Conservation (phyloP, 2,888 invertebrate species). For the Anorthoa munda region DNA sequence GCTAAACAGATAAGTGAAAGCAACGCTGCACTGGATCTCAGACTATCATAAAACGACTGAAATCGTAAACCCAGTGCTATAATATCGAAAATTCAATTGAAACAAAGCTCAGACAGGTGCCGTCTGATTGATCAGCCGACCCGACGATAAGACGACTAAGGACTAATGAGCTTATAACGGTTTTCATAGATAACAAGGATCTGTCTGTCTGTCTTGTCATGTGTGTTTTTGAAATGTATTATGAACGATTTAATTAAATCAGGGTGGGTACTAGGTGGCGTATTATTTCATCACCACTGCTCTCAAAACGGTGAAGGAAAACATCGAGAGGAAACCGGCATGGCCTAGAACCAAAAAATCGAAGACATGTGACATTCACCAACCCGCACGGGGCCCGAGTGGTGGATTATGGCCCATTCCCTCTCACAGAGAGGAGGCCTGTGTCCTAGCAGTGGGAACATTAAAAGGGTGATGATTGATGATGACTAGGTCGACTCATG, state of each 20-base stretch:
- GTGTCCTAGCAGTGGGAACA: no score
- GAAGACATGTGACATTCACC: no score
- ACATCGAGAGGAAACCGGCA: no score
- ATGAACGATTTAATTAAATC: background rate
- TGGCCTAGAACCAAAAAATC: no score
- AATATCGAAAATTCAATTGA: conserved; percentile 74
- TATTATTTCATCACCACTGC: no score
- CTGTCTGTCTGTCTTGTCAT: conserved; percentile 7
- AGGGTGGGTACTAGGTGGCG: no score
- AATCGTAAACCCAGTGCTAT: conserved; percentile 45
- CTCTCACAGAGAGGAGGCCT: no score
- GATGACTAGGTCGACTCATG: no score
- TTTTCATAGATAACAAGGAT: conserved; percentile 24
- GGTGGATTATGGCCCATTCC: no score
- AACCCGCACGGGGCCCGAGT: no score
- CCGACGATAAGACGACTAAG: conserved; percentile 52
- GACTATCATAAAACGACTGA: conserved; percentile 34
- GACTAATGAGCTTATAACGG: conserved; percentile 66
- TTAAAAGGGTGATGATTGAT: no score
- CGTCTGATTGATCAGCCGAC: conserved; percentile 59
- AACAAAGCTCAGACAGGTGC: conserved; percentile 68
- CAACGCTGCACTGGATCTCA: background rate
- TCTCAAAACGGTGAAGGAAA: no score
- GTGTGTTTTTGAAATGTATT: background rate
- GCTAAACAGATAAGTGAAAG: background rate